Evolutionary conservation across 2,797 vertebrate genomes (phyloP).

Genomic region (Sorex maritimensis): DNA sequence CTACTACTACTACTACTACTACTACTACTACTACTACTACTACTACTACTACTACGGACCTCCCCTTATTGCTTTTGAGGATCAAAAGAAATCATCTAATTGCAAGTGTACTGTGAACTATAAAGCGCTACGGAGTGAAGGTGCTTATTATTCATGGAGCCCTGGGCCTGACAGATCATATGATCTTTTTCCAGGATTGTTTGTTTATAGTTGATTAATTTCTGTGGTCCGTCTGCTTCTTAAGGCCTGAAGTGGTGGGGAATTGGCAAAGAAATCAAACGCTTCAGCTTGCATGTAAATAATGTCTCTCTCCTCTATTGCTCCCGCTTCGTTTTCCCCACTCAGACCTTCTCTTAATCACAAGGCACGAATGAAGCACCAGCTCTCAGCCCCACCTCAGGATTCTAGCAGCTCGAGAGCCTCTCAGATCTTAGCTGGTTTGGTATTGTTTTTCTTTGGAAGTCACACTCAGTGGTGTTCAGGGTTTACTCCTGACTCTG

Average conservation of each 20-base stretch:
- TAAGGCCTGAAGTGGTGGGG: conserved; percentile 24
- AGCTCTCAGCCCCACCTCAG: background rate
- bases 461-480: too few species aligned
- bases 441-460: too few species aligned
- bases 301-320: background rate
- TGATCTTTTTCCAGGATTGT: conserved; percentile 70
- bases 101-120: conserved; percentile 54
- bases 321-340: conserved; percentile 16
- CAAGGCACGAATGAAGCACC: background rate
- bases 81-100: conserved; percentile 73
- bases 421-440: background rate
- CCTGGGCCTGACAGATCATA: conserved; percentile 23
- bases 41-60: background rate
- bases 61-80: conserved; percentile 26
- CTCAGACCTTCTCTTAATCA: conserved; percentile 5
- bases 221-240: background rate
- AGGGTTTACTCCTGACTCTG: too few species aligned
- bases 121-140: conserved; percentile 67
- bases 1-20: conserved; percentile 1
- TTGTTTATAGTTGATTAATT: conserved; percentile 72
- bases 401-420: background rate
- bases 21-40: conserved; percentile 11
- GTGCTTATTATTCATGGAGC: conserved; percentile 72
- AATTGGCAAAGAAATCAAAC: conserved; percentile 73
- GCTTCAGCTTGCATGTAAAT: conserved; percentile 61